Evolutionary conservation across 2,113 vertebrate genomes (phyloP).

Genomic region (Panthera uncia): DNA sequence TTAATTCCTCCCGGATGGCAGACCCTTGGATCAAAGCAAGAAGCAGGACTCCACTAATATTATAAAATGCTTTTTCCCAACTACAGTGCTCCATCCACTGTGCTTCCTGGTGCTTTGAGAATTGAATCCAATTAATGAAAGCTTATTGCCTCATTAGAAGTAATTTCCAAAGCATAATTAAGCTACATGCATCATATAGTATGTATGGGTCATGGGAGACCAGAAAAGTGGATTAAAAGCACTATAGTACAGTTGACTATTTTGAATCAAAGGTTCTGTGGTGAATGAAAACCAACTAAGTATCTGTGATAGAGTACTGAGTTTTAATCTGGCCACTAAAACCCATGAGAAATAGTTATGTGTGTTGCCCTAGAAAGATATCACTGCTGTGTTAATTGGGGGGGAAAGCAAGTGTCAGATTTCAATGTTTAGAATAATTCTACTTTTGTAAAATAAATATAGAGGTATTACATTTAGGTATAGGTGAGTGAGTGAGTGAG

Average conservation of each 20-base stretch:
- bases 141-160: background rate
- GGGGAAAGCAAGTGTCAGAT: background rate
- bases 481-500: background rate
- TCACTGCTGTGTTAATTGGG: background rate
- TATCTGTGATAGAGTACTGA: background rate
- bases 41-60: background rate
- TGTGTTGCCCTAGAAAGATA: background rate
- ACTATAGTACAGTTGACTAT: background rate
- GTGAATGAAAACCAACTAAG: slow-evolving; percentile 24
- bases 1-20: background rate
- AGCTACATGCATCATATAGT: background rate
- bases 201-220: background rate
- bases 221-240: background rate
- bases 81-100: background rate
- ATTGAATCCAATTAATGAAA: slow-evolving; percentile 51
- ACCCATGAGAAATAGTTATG: background rate
- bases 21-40: background rate
- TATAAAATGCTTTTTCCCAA: background rate
- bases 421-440: background rate
- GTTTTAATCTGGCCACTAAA: background rate
- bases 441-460: background rate
- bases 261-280: slow-evolving; percentile 14
- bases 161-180: slow-evolving; percentile 42
- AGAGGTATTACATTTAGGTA: background rate
- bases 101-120: slow-evolving; percentile 1